Base-by-base conservation (phyloP, 1,140 invertebrate genomes). In the Drosophila grimshawi region DNA sequence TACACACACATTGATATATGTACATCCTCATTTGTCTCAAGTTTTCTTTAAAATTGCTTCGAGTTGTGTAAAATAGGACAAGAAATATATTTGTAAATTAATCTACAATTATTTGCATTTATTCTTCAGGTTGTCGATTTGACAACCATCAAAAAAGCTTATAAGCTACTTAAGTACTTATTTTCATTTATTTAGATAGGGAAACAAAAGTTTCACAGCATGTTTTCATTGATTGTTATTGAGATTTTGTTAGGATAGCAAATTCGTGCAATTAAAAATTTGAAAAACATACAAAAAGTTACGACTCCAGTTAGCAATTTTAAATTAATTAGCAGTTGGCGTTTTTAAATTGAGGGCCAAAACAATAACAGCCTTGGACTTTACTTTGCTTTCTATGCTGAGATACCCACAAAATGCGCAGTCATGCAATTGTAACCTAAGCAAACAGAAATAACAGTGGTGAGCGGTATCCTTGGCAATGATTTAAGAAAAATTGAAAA, bases 401-500 rank as follows among this genome's bases (percentile, higher is more conserved):
- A 27, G 19, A 27, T 51, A 51, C n/a, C 57, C 11, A 30, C 30
- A 52, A 61, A 55, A 3, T 55, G 49, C 32, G 33, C n/a, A 55
- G 51, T 70, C 67, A 64, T 64, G 52, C 48, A 71, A 65, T 49
- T 71, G 37, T 2, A 48, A 45, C 32, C 45, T n/a, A 48, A 46
- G 59, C 33, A 55, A 70, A 63, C 41, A 63, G 33, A 63, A 70
- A 64, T 53, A 19, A 19, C 19, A 19, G 19, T 19, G 19, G 19
- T 63, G 30, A 6, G n/a, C 19, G 4, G 29, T 11, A 52, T 33
- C 37, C 11, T 6, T 11, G 45, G 7, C 43, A 33, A 41, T 45
- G 63, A 33, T 72, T 56, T 6, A 37, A 45, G 19, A 61, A 86
- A 81, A 82, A 69, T 53, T 71, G 61, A 59, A 43, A 78, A 88